These are phyloP conservation scores for Cassiopea xamachana DNA, from an alignment of 30 jellyfish, hydroid and myxozoan species.

Conservation along the genomic window DNA sequence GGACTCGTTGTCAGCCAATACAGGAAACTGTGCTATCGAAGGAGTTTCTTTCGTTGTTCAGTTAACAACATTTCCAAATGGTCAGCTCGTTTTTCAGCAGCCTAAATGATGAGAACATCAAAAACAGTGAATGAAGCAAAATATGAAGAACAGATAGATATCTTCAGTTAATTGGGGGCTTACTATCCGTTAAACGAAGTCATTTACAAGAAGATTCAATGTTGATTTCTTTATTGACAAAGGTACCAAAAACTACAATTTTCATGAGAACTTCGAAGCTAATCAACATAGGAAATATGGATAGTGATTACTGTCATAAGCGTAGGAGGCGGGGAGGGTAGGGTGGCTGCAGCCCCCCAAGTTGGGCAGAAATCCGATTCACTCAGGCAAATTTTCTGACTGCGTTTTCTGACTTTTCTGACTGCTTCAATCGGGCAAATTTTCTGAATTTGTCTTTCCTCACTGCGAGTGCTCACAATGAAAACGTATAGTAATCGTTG, in stretches of 20 bases:
- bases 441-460: no score
- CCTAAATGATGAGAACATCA: slow-evolving; percentile 45
- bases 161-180: no score
- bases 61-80: slow-evolving; percentile 89
- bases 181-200: neutral
- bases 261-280: neutral
- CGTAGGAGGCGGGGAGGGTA: no score
- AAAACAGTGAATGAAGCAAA: neutral
- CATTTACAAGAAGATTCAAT: neutral
- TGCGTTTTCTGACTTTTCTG: no score
- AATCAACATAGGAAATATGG: neutral
- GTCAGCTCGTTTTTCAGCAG: slow-evolving; percentile 97
- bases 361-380: no score
- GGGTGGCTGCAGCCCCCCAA: no score
- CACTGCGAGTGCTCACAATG: no score
- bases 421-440: no score
- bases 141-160: neutral
- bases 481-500: no score
- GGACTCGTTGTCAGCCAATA: no score
- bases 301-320: neutral
- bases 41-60: slow-evolving; percentile 90
- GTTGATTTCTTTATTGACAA: neutral
- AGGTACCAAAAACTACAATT: neutral
- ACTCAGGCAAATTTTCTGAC: no score
- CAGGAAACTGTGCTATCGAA: no score